Percentiles rank a stretch among this genome's conserved stretches.
Conservation (phyloP, 2,113 vertebrate genomes). For the Empidonax alnorum region DNA sequence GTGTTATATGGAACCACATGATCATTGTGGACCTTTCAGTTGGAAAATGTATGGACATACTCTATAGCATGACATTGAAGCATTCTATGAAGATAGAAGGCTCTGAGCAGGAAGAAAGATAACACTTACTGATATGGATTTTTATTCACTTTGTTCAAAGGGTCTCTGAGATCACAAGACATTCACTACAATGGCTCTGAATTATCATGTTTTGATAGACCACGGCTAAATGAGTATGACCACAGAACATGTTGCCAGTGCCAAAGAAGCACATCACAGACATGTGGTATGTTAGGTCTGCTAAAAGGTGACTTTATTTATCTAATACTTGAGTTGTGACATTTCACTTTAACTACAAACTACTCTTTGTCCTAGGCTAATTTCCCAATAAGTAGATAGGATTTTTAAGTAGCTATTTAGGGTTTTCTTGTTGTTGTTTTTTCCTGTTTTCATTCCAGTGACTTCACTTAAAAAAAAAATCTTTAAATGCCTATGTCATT, state of each 20-base stretch:
- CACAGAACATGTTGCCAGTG: constrained; percentile 85
- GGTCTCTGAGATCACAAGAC: constrained; percentile 86
- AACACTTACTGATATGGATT: background rate
- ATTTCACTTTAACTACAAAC: background rate
- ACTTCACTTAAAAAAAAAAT: background rate
- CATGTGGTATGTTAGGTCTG: constrained; percentile 79
- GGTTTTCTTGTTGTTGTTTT: background rate
- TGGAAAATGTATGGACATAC: background rate
- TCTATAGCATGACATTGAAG: background rate
- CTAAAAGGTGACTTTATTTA: background rate
- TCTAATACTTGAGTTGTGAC: background rate
- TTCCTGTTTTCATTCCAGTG: background rate
- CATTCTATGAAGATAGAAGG: background rate
- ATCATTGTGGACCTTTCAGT: background rate
- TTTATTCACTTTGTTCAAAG: constrained; percentile 47
- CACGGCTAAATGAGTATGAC: constrained; percentile 75
- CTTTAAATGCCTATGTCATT: background rate
- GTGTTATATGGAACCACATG: background rate
- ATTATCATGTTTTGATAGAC: constrained; percentile 86
- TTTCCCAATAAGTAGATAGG: background rate
- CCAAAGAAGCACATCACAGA: constrained; percentile 78
- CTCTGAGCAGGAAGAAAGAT: background rate
- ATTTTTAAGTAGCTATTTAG: background rate
- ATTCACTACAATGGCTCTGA: constrained; percentile 86
- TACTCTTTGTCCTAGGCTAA: background rate